Conservation (phyloP, 2,113 vertebrate species). For the Rostratula benghalensis region DNA sequence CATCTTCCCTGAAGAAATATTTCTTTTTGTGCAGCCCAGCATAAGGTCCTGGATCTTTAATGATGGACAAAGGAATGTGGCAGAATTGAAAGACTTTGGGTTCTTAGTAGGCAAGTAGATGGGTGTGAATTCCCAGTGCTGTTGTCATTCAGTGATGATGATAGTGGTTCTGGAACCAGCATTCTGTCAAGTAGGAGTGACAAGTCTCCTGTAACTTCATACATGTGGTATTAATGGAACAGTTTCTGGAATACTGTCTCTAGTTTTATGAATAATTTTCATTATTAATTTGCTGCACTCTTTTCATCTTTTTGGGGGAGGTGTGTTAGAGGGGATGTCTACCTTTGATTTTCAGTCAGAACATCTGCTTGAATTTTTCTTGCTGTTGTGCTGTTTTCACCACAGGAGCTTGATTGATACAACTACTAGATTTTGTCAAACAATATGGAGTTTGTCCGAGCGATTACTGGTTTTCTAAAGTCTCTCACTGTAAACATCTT, state of each 20-base stretch:
- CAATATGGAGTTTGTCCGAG: background rate
- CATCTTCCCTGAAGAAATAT: background rate
- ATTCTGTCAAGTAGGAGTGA: background rate
- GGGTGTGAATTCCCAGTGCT: background rate
- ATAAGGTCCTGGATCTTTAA: background rate
- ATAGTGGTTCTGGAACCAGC: background rate
- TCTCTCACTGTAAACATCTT: background rate
- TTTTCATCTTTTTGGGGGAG: background rate
- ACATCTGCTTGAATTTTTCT: background rate
- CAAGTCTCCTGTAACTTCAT: background rate
- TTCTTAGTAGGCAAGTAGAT: background rate
- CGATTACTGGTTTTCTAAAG: background rate
- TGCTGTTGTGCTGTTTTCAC: background rate
- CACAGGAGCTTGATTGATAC: background rate
- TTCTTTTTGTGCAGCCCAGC: background rate
- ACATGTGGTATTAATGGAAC: background rate
- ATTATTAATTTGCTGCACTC: background rate
- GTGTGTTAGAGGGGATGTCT: fast-evolving
- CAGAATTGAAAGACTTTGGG: background rate
- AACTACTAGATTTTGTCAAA: background rate
- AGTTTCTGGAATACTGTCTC: background rate
- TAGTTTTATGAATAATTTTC: background rate
- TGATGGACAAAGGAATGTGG: background rate
- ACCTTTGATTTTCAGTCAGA: background rate
- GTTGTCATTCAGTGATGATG: background rate